These are phyloP conservation scores for Dicrurus megarhynchus DNA, from an alignment of 2,113 vertebrate species.

Conservation along the genomic window DNA sequence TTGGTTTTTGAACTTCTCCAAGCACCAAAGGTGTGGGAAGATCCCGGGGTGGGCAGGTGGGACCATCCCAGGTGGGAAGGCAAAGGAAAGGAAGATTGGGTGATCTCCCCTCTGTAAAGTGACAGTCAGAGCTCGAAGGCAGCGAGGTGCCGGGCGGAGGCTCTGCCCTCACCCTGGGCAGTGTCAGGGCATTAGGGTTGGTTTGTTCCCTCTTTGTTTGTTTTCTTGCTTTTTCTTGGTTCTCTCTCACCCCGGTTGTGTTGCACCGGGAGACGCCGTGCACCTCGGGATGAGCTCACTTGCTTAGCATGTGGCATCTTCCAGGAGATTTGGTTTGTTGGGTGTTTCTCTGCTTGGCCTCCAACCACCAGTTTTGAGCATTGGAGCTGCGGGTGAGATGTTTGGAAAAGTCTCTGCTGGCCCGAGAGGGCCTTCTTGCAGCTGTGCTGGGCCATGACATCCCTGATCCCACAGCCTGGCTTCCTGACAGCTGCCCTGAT, in stretches of 20 bases:
- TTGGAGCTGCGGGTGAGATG: neutral
- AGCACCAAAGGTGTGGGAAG: neutral
- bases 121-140: neutral
- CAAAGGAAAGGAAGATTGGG: neutral
- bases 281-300: neutral
- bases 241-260: neutral
- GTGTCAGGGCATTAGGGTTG: neutral
- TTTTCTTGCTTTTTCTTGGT: neutral
- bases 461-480: neutral
- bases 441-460: rapidly evolving
- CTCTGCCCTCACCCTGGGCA: neutral
- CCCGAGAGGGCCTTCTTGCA: rapidly evolving
- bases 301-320: neutral
- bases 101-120: neutral
- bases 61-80: neutral
- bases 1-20: neutral
- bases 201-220: neutral
- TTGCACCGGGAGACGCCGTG: rapidly evolving
- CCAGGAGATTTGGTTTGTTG: neutral
- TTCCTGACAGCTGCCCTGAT: rapidly evolving
- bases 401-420: neutral
- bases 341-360: neutral
- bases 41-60: neutral
- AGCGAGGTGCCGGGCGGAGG: neutral
- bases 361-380: neutral